phyloP scores from a whole-genome alignment of 1,140 invertebrate genomes.

The Drosophila lacteicornis region DNA sequence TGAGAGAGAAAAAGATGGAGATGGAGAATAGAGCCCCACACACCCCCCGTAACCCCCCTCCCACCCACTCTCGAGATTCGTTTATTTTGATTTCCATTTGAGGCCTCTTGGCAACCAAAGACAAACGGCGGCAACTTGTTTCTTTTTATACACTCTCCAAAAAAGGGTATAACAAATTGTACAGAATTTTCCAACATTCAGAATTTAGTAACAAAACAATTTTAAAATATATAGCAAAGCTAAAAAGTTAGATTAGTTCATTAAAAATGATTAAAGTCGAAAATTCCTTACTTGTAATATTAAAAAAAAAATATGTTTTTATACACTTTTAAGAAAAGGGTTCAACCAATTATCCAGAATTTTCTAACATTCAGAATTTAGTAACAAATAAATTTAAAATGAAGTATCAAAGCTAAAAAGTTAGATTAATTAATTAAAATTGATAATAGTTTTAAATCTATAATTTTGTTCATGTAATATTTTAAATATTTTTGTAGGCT shows the following conservation, averaged over 20 bases:
- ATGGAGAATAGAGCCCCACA: constrained; percentile 17
- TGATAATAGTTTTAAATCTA: too few relatives aligned
- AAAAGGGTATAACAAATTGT: neutral
- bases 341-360: neutral
- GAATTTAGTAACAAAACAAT: neutral
- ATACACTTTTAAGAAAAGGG: neutral
- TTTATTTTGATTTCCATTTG: constrained; percentile 76
- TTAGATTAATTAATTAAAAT: too few relatives aligned
- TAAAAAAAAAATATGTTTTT: too few relatives aligned
- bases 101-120: constrained; percentile 49
- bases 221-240: neutral
- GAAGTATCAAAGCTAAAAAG: neutral
- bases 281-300: too few relatives aligned
- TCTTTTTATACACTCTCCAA: constrained; percentile 27
- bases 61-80: constrained; percentile 23
- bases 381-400: neutral
- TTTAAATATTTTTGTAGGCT: too few relatives aligned
- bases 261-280: too few relatives aligned
- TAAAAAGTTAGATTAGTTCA: too few relatives aligned
- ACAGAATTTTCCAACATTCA: neutral
- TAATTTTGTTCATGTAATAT: neutral
- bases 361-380: neutral
- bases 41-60: constrained; percentile 19
- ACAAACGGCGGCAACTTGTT: constrained; percentile 65
- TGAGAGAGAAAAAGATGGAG: neutral